A percentile compares a stretch with the other conserved stretches of the same genome.
Conservation (phyloP, 2,797 vertebrate species). For the Stomatorhinus walkeri region DNA sequence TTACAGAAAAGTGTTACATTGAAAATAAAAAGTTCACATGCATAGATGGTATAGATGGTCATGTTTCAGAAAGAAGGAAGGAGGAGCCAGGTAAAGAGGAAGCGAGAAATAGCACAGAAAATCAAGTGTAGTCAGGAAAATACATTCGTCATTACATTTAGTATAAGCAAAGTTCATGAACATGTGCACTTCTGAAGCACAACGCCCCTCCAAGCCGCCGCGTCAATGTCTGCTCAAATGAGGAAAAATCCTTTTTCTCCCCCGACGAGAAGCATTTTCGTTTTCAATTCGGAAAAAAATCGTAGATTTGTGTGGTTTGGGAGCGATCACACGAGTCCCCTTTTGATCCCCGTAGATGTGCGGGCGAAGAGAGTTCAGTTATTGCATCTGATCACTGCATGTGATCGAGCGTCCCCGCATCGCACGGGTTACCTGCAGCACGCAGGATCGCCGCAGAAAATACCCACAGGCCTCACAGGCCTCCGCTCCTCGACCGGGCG, state of each 20-base stretch:
- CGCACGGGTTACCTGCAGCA: background rate
- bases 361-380: background rate
- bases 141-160: background rate
- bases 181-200: background rate
- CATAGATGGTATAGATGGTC: background rate
- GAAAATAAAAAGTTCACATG: background rate
- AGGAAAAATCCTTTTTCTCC: background rate
- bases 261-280: background rate
- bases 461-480: conserved; percentile 50
- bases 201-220: background rate
- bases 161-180: background rate
- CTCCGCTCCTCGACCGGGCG: conserved; percentile 71
- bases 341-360: background rate
- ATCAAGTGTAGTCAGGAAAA: conserved; percentile 2
- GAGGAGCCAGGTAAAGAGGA: background rate
- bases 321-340: background rate
- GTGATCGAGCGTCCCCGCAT: background rate
- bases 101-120: background rate
- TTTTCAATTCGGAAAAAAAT: background rate
- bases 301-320: background rate
- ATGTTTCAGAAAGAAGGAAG: background rate
- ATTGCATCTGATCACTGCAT: background rate
- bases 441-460: background rate
- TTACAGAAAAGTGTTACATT: background rate
- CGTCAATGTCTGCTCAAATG: background rate